Conservation (phyloP, 2,888 invertebrate genomes). For the Sphinx pinastri region DNA sequence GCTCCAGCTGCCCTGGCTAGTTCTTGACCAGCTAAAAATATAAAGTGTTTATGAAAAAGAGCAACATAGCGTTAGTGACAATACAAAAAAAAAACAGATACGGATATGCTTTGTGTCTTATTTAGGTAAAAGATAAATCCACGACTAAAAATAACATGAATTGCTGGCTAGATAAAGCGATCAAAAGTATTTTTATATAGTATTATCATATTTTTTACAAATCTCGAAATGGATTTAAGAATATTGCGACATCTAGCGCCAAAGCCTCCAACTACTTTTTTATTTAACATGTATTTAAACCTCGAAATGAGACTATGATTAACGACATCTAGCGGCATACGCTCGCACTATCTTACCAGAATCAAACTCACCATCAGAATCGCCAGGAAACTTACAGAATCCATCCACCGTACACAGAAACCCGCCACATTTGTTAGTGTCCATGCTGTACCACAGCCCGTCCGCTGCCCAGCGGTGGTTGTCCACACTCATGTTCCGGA, state of each 20-base stretch:
- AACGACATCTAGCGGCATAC: not conserved
- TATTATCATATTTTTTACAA: no score
- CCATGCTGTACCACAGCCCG: conserved; percentile 72
- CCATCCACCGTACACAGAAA: conserved; percentile 89
- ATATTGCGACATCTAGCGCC: not conserved
- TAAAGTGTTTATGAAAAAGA: not conserved
- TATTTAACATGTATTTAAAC: not conserved
- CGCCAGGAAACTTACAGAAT: conserved; percentile 72
- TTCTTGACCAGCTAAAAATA: conserved; percentile 64
- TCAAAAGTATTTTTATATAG: no score
- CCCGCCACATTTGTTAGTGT: conserved; percentile 81
- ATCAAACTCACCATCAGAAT: conserved; percentile 54
- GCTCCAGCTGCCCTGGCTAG: conserved; percentile 86
- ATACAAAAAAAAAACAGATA: not conserved
- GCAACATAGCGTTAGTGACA: not conserved
- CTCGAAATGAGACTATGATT: not conserved
- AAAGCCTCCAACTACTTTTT: not conserved
- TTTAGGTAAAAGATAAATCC: no score
- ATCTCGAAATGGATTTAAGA: no score
- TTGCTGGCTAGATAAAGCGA: not conserved
- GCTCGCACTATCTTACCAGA: not conserved
- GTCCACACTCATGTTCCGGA: conserved; percentile 75
- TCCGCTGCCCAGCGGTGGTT: conserved; percentile 68
- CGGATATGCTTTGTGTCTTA: not conserved
- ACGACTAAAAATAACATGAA: not conserved